These are phyloP conservation scores for Adrianichthys oophorus DNA, from an alignment of 2,797 vertebrate species.

Conservation along the genomic window DNA sequence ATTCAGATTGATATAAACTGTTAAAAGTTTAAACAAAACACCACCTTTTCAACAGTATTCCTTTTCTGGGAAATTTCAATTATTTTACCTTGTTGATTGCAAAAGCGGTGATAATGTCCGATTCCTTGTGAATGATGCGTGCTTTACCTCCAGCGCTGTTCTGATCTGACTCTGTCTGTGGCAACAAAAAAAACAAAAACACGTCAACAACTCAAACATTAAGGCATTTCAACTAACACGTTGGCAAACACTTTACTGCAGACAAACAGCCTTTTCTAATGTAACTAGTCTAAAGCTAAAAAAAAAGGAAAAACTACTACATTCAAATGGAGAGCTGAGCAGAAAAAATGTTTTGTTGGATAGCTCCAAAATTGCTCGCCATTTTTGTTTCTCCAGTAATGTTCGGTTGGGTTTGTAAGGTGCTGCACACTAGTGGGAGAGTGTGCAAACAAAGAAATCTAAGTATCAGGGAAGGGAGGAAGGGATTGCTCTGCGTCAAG, in stretches of 20 bases:
- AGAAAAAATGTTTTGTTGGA: slow-evolving; percentile 28
- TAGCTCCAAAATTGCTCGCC: no score
- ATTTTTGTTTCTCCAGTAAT: no score
- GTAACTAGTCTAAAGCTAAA: slow-evolving; percentile 30
- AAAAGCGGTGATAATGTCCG: slow-evolving; percentile 98
- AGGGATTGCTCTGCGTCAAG: no score
- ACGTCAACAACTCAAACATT: no score
- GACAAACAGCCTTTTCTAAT: slow-evolving; percentile 29
- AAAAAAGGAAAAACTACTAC: slow-evolving; percentile 10
- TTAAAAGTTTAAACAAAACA: no score
- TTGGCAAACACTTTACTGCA: slow-evolving; percentile 23
- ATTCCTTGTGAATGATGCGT: slow-evolving; percentile 97
- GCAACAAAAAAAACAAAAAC: not conserved
- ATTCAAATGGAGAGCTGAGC: slow-evolving; percentile 2
- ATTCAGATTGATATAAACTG: no score
- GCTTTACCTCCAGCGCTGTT: slow-evolving; percentile 86
- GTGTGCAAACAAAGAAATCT: no score
- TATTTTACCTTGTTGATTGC: slow-evolving; percentile 93
- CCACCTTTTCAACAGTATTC: not conserved
- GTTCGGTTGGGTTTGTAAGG: no score
- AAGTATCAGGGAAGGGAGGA: no score
- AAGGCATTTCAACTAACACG: slow-evolving; percentile 21
- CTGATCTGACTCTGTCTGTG: slow-evolving; percentile 86
- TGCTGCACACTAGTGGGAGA: no score
- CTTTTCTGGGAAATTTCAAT: slow-evolving; percentile 14